Conservation (phyloP, 1,140 invertebrate species). For the Drosophila jambulina region DNA sequence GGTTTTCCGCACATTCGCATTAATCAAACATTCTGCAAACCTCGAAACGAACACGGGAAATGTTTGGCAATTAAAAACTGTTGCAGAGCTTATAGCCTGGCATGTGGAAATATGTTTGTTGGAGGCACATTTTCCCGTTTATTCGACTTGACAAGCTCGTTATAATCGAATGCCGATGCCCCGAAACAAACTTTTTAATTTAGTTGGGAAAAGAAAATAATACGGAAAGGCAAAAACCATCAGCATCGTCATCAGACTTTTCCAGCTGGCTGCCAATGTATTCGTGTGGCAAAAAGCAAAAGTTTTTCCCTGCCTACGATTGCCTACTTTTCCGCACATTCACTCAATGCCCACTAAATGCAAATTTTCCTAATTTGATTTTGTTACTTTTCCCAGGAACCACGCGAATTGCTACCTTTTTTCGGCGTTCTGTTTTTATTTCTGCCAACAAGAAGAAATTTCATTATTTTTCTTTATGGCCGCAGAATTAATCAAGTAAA, state of each 20-base stretch:
- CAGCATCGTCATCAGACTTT: conserved; percentile 41
- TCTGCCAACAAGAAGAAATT: conserved; percentile 10
- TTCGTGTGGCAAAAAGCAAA: conserved; percentile 58
- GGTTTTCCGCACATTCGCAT: conserved; percentile 60
- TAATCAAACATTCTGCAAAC: conserved; percentile 64
- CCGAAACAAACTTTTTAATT: conserved; percentile 71
- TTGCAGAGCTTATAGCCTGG: conserved; percentile 13
- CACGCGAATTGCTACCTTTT: conserved; percentile 53
- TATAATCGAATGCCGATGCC: conserved; percentile 53
- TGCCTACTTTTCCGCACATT: conserved; percentile 69
- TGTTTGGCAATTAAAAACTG: conserved; percentile 43
- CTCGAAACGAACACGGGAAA: conserved; percentile 13
- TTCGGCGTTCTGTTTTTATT: conserved; percentile 24
- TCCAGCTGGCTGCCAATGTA: conserved; percentile 53
- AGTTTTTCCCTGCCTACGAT: conserved; percentile 61
- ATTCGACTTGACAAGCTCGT: conserved; percentile 64
- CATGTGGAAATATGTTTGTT: conserved; percentile 2
- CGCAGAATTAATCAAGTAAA: conserved; percentile 80
- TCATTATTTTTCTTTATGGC: conserved; percentile 53
- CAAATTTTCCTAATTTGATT: conserved; percentile 79
- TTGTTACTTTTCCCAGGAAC: conserved; percentile 37
- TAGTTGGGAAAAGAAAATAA: conserved; percentile 76
- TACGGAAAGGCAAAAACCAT: conserved; percentile 43
- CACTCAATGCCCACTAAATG: conserved; percentile 61
- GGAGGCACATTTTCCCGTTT: background rate